phyloP scores from a whole-genome alignment of 2,797 vertebrate species.

The Premnoplex brunnescens region DNA sequence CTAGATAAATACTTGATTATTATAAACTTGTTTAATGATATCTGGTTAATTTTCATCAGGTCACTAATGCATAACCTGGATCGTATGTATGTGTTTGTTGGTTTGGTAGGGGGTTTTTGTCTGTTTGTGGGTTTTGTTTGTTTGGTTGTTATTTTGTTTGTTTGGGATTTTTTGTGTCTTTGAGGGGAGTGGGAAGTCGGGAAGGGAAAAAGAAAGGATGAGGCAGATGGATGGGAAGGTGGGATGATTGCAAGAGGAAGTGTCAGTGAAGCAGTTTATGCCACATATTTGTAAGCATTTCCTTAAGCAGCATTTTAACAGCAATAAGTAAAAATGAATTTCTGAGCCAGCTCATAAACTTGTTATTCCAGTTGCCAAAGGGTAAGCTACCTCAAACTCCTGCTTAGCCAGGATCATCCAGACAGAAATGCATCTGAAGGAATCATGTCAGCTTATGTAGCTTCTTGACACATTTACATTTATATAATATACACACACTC shows the following conservation, averaged over 20 bases:
- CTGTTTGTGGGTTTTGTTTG: background rate
- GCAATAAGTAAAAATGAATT: background rate
- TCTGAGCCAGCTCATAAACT: background rate
- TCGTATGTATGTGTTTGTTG: background rate
- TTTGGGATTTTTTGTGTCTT: background rate
- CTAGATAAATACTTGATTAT: slow-evolving; percentile 17
- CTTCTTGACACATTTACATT: background rate
- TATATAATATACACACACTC: background rate
- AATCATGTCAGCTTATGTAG: background rate
- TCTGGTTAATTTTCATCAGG: slow-evolving; percentile 14
- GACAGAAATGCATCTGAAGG: background rate
- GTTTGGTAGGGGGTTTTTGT: background rate
- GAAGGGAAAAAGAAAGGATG: background rate
- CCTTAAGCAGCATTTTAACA: slow-evolving; percentile 40
- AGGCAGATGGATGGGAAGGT: background rate
- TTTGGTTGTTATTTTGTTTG: background rate
- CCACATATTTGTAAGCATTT: slow-evolving; percentile 14
- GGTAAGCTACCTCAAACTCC: background rate
- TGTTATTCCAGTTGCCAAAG: background rate
- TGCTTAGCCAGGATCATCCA: background rate
- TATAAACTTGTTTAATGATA: background rate
- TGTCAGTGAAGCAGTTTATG: slow-evolving; percentile 24
- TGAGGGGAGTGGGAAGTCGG: accelerated
- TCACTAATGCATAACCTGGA: slow-evolving; percentile 4
- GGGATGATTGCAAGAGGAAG: slow-evolving; percentile 4